These are phyloP conservation scores for Hedychridium roseum DNA, from an alignment of 2,888 invertebrate species.

Conservation along the genomic window DNA sequence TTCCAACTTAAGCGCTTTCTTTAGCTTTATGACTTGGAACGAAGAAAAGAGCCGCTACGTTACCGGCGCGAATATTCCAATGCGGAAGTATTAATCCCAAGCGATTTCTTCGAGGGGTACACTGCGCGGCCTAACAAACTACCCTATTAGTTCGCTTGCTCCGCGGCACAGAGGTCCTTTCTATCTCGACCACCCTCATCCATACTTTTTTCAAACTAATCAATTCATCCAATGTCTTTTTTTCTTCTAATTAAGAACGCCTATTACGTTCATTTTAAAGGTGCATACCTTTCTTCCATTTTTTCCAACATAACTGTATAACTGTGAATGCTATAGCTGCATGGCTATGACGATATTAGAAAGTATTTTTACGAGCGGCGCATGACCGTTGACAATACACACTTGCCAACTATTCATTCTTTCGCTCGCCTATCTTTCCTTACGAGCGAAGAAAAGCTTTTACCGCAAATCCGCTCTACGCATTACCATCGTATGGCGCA, in stretches of 20 bases:
- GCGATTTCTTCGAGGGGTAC: conserved; percentile 40
- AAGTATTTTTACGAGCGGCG: conserved; percentile 44
- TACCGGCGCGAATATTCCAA: conserved; percentile 32
- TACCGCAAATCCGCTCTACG: conserved; percentile 29
- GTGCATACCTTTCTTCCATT: no score
- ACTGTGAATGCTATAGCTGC: no score
- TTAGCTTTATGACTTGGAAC: conserved; percentile 31
- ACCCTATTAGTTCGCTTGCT: conserved; percentile 48
- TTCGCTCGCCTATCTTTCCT: conserved; percentile 31
- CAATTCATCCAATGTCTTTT: no score
- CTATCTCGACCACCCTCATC: conserved; percentile 18
- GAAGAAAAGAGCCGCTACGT: conserved; percentile 10
- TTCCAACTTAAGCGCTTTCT: conserved; percentile 30
- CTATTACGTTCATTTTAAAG: no score
- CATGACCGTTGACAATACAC: conserved; percentile 47
- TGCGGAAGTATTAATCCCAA: conserved; percentile 51
- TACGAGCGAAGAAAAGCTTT: conserved; percentile 31
- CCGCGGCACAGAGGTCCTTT: conserved; percentile 35
- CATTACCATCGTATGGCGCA: no score
- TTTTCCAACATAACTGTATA: no score
- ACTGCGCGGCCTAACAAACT: conserved; percentile 44
- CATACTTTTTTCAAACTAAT: no score
- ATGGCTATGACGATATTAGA: no score
- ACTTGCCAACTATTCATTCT: conserved; percentile 35
- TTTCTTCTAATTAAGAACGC: no score